phyloP scores from a whole-genome alignment of 2,888 invertebrate species.

The Branchipolynoe longqiensis region DNA sequence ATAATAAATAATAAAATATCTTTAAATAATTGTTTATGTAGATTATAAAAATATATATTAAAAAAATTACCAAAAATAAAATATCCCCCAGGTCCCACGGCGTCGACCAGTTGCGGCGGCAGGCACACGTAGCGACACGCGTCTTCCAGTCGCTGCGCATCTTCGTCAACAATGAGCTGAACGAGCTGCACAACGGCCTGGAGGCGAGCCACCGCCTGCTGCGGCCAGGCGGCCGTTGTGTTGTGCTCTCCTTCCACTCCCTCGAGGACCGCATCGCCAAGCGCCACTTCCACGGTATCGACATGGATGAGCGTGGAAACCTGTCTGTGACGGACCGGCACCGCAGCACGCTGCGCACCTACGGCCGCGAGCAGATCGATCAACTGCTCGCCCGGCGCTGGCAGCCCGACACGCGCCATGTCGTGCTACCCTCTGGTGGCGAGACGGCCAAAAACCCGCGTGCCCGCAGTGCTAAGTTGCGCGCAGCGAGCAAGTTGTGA shows the following conservation, averaged over 20 bases:
- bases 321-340: constrained; percentile 68
- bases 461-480: constrained; percentile 92
- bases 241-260: constrained; percentile 94
- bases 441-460: constrained; percentile 91
- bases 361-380: constrained; percentile 85
- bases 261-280: constrained; percentile 96
- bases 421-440: constrained; percentile 87
- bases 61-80: too few species aligned
- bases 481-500: constrained; percentile 88
- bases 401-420: constrained; percentile 90
- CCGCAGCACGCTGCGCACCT: constrained; percentile 85
- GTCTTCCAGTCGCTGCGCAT: constrained; percentile 96
- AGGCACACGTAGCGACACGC: constrained; percentile 92
- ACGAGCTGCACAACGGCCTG: constrained; percentile 95
- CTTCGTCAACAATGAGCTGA: constrained; percentile 97
- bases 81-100: constrained; percentile 82
- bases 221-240: constrained; percentile 88
- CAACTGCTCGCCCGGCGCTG: constrained; percentile 87
- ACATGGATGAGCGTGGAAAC: constrained; percentile 72
- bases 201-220: constrained; percentile 88
- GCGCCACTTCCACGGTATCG: constrained; percentile 86
- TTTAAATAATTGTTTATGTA: too few species aligned
- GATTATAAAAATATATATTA: too few species aligned
- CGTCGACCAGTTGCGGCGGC: constrained; percentile 88
- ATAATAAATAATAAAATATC: too few species aligned